phyloP scores from a whole-genome alignment of 2,113 vertebrate species.

The Platycercus adscitus region DNA sequence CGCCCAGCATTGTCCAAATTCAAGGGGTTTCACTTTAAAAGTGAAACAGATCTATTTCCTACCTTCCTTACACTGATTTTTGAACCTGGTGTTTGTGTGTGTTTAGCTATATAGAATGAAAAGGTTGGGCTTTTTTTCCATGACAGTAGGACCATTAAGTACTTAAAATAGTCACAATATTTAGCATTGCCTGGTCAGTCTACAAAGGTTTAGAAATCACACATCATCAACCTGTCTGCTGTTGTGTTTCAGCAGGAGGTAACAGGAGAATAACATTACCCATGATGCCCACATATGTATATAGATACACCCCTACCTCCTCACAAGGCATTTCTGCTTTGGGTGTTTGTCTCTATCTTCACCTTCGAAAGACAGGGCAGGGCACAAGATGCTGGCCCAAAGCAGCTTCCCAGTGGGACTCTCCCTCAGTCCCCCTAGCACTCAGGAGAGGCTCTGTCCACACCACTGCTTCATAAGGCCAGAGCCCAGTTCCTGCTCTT shows the following conservation, averaged over 20 bases:
- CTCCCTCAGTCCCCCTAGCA: neutral
- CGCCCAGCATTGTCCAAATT: neutral
- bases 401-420: rapidly evolving
- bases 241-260: neutral
- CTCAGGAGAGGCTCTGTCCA: neutral
- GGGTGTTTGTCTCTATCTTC: neutral
- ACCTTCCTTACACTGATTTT: neutral
- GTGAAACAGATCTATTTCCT: neutral
- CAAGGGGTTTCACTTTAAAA: neutral
- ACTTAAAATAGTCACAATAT: neutral
- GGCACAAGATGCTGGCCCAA: neutral
- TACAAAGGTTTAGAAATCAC: neutral
- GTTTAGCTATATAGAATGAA: neutral
- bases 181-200: neutral
- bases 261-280: neutral
- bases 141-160: neutral
- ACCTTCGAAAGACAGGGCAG: neutral
- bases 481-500: neutral
- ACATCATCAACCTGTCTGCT: neutral
- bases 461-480: no score
- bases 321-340: neutral
- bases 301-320: neutral
- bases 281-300: rapidly evolving
- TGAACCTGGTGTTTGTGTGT: neutral
- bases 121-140: rapidly evolving